These are phyloP conservation scores for Drymonia ruficornis DNA, from an alignment of 2,888 invertebrate species.

Conservation along the genomic window DNA sequence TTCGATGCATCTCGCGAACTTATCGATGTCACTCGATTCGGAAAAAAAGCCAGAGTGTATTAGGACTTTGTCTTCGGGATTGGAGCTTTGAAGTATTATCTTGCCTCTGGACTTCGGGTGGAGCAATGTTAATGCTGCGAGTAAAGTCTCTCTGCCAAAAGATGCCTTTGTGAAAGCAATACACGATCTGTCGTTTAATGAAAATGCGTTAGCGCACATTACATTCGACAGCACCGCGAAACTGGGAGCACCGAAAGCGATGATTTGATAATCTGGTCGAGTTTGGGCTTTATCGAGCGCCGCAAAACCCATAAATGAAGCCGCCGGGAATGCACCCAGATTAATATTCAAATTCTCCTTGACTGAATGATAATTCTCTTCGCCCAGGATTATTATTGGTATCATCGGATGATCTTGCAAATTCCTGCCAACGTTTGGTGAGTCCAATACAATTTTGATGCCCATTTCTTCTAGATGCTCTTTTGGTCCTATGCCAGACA, in stretches of 20 bases:
- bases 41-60: constrained; percentile 46
- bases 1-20: constrained; percentile 40
- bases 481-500: constrained; percentile 62
- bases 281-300: constrained; percentile 50
- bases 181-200: constrained; percentile 45
- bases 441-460: constrained; percentile 46
- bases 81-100: constrained; percentile 41
- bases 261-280: constrained; percentile 59
- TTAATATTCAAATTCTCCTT: constrained; percentile 40
- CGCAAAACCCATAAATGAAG: constrained; percentile 51
- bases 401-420: constrained; percentile 59
- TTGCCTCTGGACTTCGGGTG: constrained; percentile 57
- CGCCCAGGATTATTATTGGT: constrained; percentile 42
- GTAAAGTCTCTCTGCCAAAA: constrained; percentile 29
- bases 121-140: constrained; percentile 41
- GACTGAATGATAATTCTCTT: constrained; percentile 27
- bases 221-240: constrained; percentile 40
- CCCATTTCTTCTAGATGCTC: constrained; percentile 48
- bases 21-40: constrained; percentile 45
- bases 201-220: constrained; percentile 42
- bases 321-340: constrained; percentile 45
- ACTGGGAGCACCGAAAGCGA: constrained; percentile 39
- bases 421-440: constrained; percentile 56
- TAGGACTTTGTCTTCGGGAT: constrained; percentile 48
- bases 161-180: constrained; percentile 35